Conservation (phyloP, 2,113 vertebrate genomes). For the Psophia crepitans region DNA sequence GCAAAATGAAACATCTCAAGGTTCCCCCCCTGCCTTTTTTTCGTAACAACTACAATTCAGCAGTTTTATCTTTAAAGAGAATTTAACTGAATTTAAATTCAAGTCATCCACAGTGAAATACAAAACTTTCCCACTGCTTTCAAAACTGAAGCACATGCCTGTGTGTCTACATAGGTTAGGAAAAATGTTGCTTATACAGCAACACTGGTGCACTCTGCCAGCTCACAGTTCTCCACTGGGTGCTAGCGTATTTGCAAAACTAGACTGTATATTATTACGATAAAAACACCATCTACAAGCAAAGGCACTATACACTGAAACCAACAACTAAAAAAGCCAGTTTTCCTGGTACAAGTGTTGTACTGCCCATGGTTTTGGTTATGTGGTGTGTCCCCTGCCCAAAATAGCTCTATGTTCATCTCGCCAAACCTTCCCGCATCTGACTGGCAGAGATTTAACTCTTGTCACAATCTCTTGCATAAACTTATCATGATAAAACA, state of each 20-base stretch:
- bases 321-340: not conserved
- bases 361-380: not conserved
- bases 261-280: not conserved
- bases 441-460: not conserved
- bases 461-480: not conserved
- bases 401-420: not conserved
- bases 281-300: not conserved
- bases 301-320: not conserved
- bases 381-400: not conserved
- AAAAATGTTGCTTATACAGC: slow-evolving; percentile 16
- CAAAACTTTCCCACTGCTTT: not conserved
- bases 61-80: not conserved
- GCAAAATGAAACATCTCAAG: not conserved
- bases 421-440: not conserved
- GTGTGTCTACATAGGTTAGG: not conserved
- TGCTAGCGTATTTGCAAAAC: not conserved
- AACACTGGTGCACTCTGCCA: not conserved
- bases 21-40: not conserved
- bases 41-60: not conserved
- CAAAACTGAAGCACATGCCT: not conserved
- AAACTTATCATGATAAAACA: not conserved
- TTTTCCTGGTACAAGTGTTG: not conserved
- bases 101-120: not conserved
- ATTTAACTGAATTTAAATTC: not conserved
- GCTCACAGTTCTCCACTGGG: not conserved